Conservation (phyloP, 2,797 vertebrate genomes). For the Sebastolobus altivelis region DNA sequence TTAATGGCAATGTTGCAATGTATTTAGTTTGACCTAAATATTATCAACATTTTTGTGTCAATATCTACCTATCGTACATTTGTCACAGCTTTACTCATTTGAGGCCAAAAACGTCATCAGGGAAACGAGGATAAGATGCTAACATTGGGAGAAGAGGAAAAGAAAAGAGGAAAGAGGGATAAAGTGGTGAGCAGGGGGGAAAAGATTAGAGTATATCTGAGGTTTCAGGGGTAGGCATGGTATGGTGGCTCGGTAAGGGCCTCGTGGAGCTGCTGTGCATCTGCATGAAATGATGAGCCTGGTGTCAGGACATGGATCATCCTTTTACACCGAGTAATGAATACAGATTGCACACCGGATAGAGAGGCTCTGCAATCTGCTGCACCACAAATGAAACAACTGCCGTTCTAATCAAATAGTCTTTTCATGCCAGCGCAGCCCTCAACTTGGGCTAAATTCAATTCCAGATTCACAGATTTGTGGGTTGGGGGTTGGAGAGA, state of each 20-base stretch:
- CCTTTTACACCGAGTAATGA: constrained; percentile 83
- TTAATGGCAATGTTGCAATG: neutral
- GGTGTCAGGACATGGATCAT: constrained; percentile 83
- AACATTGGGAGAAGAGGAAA: neutral
- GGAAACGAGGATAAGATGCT: neutral
- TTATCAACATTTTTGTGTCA: neutral
- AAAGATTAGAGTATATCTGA: constrained; percentile 12
- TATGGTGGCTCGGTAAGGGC: constrained; percentile 63
- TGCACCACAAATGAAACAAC: constrained; percentile 87
- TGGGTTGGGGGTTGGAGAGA: constrained; percentile 74
- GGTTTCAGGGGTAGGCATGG: constrained; percentile 51
- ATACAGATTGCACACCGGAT: constrained; percentile 85
- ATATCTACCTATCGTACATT: neutral
- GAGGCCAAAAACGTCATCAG: neutral
- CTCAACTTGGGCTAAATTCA: constrained; percentile 88
- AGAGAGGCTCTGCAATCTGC: constrained; percentile 83
- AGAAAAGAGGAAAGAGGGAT: neutral
- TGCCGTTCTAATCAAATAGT: constrained; percentile 86
- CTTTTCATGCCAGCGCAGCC: constrained; percentile 85
- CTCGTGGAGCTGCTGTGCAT: constrained; percentile 80
- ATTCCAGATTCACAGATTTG: constrained; percentile 84
- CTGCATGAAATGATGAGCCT: constrained; percentile 84
- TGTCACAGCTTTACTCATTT: constrained; percentile 1
- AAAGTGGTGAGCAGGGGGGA: neutral
- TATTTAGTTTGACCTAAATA: neutral